These are phyloP conservation scores for Pelecanoides urinatrix DNA, from an alignment of 2,113 vertebrate genomes.

Conservation along the genomic window DNA sequence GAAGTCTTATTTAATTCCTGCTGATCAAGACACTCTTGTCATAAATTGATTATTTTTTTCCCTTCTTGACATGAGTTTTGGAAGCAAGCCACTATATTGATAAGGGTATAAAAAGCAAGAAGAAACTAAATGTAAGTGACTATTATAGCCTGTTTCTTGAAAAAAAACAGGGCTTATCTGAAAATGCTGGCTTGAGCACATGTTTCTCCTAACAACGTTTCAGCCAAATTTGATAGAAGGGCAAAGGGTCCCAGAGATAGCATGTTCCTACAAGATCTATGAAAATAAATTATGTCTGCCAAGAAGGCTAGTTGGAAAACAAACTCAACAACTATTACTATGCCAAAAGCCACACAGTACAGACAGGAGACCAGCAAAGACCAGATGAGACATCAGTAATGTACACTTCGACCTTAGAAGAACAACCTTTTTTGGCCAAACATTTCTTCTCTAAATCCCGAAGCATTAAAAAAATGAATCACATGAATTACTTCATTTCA, in stretches of 20 bases:
- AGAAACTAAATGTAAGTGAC: not conserved
- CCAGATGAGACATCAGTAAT: not conserved
- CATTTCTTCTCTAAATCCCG: not conserved
- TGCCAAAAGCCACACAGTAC: not conserved
- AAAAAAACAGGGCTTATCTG: not conserved
- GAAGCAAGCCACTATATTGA: not conserved
- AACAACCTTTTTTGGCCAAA: not conserved
- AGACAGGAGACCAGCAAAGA: not conserved
- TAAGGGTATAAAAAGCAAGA: not conserved
- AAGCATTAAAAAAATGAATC: not conserved
- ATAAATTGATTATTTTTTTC: not conserved
- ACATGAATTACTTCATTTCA: not conserved
- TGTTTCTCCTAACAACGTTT: not conserved
- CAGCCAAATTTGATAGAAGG: not conserved
- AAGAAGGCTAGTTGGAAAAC: not conserved
- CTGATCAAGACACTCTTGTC: not conserved
- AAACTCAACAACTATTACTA: not conserved
- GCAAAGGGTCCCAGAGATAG: not conserved
- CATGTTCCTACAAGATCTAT: not conserved
- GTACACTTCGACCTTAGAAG: not conserved
- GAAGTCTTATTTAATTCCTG: not conserved
- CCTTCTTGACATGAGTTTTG: not conserved
- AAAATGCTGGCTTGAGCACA: not conserved
- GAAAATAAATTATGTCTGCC: conserved; percentile 10
- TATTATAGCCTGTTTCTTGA: not conserved